Base-by-base conservation (phyloP, 64 coral and sea anemone species). In the Dendronephthya gigantea region DNA sequence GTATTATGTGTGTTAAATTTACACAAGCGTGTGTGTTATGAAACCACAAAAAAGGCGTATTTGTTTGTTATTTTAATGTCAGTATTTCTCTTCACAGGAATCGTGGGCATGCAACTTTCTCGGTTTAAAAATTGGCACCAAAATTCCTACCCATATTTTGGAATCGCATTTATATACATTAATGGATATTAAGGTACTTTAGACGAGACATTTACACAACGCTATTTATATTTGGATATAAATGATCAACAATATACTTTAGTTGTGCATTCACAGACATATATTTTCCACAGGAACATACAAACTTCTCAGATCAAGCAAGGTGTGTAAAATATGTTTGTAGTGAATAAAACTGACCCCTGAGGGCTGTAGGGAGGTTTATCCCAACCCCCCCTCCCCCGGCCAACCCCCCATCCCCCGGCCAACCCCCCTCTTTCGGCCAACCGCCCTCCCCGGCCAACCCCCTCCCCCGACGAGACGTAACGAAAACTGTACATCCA, bases 91-190 rank as follows among this genome's bases (percentile, higher is more conserved):
- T 58, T 17, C 14, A 15, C 28, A 79, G 72, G 72, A 79, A 39
- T 79, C 72, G 5, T 79, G 72, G 72, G 37, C 32, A 33, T 79
- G 72, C 29, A 79, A 79, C 29, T 79, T 79, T 79, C 72, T 79
- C 36, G 72, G 72, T 34, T 79, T 79, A 79, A 34, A 29, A 79
- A 39, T 33, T 17, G 72, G 29, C 29, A 19, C 72, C 22, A 33
- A 79, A 16, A 39, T 79, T 39, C 72, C 72, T 36, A 29, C 32
- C 0, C 72, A 79, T 79, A 79, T 79, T 39, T 36, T 79, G 30
- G 72, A 79, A 35, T 79, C 72, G 29, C 72, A 34, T 34, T 39
- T 79, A 16, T 79, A 79, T 79, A 79, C 36, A 16, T 79, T 79
- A 29, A 36, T 79, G 72, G 72, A 79, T 30, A 79, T 79, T 29